Conservation (phyloP, 1,140 invertebrate genomes). For the Oryzaephilus surinamensis region DNA sequence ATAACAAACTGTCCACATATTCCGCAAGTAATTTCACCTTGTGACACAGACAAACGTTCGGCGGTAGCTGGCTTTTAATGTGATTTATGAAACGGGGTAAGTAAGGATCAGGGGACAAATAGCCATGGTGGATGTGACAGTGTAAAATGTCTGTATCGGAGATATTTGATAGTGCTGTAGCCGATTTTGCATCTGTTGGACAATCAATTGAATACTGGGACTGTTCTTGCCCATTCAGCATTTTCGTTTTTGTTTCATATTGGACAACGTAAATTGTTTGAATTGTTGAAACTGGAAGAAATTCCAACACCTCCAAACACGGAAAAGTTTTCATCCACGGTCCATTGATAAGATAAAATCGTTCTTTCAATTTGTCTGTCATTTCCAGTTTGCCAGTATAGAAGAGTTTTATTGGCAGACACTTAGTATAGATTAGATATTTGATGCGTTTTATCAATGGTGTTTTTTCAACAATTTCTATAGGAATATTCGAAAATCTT, state of each 20-base stretch:
- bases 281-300: slow-evolving; percentile 16
- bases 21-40: slow-evolving; percentile 20
- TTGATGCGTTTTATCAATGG: slow-evolving; percentile 17
- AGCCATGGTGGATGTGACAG: slow-evolving; percentile 14
- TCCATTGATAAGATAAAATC: slow-evolving; percentile 28
- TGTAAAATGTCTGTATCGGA: too few relatives aligned
- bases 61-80: slow-evolving; percentile 10
- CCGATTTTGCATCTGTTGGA: too few relatives aligned
- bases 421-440: slow-evolving; percentile 17
- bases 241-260: too few relatives aligned
- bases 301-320: slow-evolving; percentile 25
- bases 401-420: slow-evolving; percentile 27
- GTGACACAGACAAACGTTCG: slow-evolving; percentile 7
- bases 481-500: slow-evolving; percentile 15
- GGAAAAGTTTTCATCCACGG: slow-evolving; percentile 21
- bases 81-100: slow-evolving; percentile 19
- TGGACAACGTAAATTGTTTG: slow-evolving; percentile 28
- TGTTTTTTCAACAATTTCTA: slow-evolving; percentile 9
- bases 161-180: too few relatives aligned
- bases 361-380: slow-evolving; percentile 20
- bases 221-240: too few relatives aligned
- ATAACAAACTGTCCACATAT: slow-evolving; percentile 23
- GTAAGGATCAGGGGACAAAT: slow-evolving; percentile 24
- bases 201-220: too few relatives aligned
- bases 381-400: slow-evolving; percentile 22